These are phyloP conservation scores for Brotula barbata DNA, from an alignment of 2,797 vertebrate species.

Conservation along the genomic window DNA sequence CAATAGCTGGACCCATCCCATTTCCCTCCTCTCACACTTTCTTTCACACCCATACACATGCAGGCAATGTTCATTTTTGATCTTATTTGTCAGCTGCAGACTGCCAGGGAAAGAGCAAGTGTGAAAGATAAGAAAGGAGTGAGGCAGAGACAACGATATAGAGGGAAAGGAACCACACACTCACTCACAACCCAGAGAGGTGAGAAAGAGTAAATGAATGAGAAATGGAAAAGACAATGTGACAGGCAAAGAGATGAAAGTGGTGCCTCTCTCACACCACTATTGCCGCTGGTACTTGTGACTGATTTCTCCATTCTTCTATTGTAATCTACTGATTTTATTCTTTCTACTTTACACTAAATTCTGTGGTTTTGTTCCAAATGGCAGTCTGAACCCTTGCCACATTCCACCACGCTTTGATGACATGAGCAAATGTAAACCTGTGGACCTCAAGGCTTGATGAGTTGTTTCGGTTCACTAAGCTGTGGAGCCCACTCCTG, in stretches of 20 bases:
- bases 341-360: too few relatives aligned
- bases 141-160: slow-evolving; percentile 18
- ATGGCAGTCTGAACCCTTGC: too few relatives aligned
- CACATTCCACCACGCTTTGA: too few relatives aligned
- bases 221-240: slow-evolving; percentile 37
- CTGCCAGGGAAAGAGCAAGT: slow-evolving; percentile 13
- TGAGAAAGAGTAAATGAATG: slow-evolving; percentile 43
- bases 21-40: background rate
- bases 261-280: slow-evolving; percentile 1
- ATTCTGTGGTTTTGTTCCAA: too few relatives aligned
- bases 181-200: slow-evolving; percentile 33
- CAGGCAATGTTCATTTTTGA: slow-evolving; percentile 55
- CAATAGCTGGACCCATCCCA: slow-evolving; percentile 11
- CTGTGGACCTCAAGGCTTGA: too few relatives aligned
- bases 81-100: slow-evolving; percentile 51
- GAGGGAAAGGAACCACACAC: slow-evolving; percentile 21
- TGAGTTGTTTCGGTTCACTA: too few relatives aligned
- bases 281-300: background rate
- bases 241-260: slow-evolving; percentile 18
- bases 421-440: too few relatives aligned
- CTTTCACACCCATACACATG: slow-evolving; percentile 21
- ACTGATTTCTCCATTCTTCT: too few relatives aligned
- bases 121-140: slow-evolving; percentile 16
- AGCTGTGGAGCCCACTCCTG: too few relatives aligned
- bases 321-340: too few relatives aligned